phyloP scores from a whole-genome alignment of 2,113 vertebrate species.

The Nyctereutes procyonoides region DNA sequence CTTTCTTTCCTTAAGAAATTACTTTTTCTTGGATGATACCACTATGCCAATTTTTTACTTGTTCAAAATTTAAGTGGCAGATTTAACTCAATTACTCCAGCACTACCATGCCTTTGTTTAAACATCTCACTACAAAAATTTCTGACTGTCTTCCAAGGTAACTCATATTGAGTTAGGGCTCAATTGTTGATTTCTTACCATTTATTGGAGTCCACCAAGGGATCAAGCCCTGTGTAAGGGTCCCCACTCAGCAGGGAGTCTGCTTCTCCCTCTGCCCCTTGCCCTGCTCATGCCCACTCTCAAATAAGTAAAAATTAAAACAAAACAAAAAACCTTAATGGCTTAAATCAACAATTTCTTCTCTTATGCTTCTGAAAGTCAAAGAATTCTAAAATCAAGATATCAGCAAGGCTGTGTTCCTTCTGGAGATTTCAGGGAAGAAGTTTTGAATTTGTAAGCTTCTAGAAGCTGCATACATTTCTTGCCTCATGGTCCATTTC shows the following conservation, averaged over 20 bases:
- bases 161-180: background rate
- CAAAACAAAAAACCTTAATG: too few relatives aligned
- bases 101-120: background rate
- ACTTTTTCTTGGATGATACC: background rate
- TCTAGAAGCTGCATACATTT: background rate
- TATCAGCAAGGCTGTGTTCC: background rate
- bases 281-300: too few relatives aligned
- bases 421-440: background rate
- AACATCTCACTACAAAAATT: background rate
- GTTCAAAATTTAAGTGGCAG: background rate
- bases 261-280: too few relatives aligned
- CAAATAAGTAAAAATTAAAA: too few relatives aligned
- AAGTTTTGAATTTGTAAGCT: background rate
- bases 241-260: too few relatives aligned
- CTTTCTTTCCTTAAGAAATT: background rate
- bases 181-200: background rate
- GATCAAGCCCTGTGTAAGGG: too few relatives aligned
- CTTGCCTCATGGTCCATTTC: background rate
- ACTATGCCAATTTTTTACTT: background rate
- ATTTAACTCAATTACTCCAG: conserved; percentile 10
- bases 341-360: background rate
- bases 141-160: background rate
- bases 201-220: background rate
- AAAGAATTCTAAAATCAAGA: background rate
- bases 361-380: background rate